A percentile compares a stretch with the other conserved stretches of the same genome.
phyloP scores from a whole-genome alignment of 2,113 vertebrate species.

The Actenoides lindsayi region DNA sequence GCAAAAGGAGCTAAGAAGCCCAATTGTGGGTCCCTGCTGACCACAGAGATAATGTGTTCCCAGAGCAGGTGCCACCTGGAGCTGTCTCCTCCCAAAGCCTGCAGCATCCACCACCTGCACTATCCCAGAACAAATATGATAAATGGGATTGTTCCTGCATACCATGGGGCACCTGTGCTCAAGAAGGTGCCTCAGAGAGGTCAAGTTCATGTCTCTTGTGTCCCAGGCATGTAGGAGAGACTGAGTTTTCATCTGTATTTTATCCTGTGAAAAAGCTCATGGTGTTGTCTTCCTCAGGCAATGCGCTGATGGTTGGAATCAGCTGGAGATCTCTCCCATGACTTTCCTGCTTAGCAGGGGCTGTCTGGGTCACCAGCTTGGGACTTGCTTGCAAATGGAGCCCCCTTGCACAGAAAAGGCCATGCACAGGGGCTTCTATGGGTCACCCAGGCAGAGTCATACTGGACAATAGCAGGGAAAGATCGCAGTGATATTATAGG shows the following conservation, averaged over 20 bases:
- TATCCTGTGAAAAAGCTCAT: not conserved
- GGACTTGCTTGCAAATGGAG: not conserved
- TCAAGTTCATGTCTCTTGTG: accelerated
- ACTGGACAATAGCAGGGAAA: not conserved
- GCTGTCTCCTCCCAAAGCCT: not conserved
- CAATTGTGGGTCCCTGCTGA: not conserved
- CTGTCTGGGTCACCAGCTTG: not conserved
- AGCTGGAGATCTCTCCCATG: not conserved
- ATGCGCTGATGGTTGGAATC: not conserved
- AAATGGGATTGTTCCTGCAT: not conserved
- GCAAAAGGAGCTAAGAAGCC: not conserved
- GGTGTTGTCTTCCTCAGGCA: not conserved
- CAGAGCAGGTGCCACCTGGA: constrained; percentile 7
- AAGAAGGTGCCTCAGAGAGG: not conserved
- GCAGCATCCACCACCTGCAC: not conserved
- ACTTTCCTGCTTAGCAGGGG: not conserved
- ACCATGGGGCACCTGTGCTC: not conserved
- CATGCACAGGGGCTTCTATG: not conserved
- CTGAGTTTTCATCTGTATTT: not conserved
- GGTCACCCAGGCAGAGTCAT: not conserved
- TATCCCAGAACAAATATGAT: not conserved
- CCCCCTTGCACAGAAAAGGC: not conserved
- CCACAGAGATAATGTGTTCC: not conserved
- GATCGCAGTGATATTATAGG: not conserved
- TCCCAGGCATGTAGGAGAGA: not conserved